Conservation (phyloP, 2,888 invertebrate species). For the Orthonevra nobilis region DNA sequence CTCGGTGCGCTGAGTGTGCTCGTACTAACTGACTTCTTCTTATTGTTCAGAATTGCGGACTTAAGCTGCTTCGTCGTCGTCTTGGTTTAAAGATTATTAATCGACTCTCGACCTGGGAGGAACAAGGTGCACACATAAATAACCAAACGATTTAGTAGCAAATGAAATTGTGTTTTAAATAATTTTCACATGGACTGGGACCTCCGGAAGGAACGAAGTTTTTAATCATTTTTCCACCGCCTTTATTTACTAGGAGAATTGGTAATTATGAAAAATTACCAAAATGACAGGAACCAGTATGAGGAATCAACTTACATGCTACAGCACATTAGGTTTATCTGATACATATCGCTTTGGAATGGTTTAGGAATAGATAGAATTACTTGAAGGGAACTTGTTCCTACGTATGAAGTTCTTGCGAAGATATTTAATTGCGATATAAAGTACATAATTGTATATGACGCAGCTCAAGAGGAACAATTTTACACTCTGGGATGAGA, state of each 20-base stretch:
- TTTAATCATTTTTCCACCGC: constrained; percentile 71
- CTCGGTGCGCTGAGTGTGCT: constrained; percentile 25
- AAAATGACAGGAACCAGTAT: constrained; percentile 73
- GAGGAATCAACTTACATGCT: constrained; percentile 19
- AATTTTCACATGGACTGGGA: constrained; percentile 61
- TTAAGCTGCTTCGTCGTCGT: constrained; percentile 9
- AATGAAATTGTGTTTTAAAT: constrained; percentile 73
- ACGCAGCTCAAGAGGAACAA: too few relatives aligned
- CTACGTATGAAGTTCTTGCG: too few relatives aligned
- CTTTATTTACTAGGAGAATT: constrained; percentile 48
- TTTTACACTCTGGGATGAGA: too few relatives aligned
- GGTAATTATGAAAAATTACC: constrained; percentile 76
- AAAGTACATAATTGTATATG: too few relatives aligned
- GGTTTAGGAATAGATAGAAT: too few relatives aligned
- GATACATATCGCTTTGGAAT: background rate
- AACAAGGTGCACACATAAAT: constrained; percentile 71
- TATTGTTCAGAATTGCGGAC: constrained; percentile 50
- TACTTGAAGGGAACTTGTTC: too few relatives aligned
- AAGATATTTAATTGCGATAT: too few relatives aligned
- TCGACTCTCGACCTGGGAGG: constrained; percentile 71
- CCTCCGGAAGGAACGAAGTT: constrained; percentile 15
- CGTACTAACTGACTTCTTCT: constrained; percentile 18
- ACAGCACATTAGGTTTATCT: background rate
- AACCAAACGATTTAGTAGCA: constrained; percentile 71
- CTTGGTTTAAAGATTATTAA: constrained; percentile 59